Evolutionary conservation across 2,113 vertebrate species (phyloP).

Genomic region (Arizona elegans): DNA sequence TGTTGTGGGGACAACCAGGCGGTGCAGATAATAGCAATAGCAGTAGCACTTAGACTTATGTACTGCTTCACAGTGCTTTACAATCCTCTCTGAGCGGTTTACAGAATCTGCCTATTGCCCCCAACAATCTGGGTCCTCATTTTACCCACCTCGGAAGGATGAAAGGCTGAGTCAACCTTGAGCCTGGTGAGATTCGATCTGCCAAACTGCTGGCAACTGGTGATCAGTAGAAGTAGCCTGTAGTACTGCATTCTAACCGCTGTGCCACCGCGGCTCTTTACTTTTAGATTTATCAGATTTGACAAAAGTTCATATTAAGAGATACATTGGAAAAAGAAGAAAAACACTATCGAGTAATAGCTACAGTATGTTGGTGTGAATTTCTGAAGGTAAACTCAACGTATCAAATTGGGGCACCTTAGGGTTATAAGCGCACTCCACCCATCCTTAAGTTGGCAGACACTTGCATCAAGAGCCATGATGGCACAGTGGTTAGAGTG

Average conservation of each 20-base stretch:
- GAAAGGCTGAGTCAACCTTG: too few species aligned
- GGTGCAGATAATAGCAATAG: neutral
- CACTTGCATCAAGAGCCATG: neutral
- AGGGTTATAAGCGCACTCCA: neutral
- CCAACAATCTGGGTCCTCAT: too few species aligned
- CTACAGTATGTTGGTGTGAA: neutral
- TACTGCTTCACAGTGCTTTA: too few species aligned
- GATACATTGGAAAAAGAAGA: neutral
- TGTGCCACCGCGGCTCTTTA: neutral
- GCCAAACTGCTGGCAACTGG: too few species aligned
- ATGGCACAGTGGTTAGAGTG: too few species aligned
- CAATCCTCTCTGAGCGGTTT: too few species aligned
- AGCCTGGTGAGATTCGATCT: too few species aligned
- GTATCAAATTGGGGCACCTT: neutral
- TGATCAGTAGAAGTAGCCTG: too few species aligned
- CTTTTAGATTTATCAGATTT: neutral
- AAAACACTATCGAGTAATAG: neutral
- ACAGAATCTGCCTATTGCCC: too few species aligned
- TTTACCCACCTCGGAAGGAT: too few species aligned
- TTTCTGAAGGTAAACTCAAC: neutral
- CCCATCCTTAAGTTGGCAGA: neutral
- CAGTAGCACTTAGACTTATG: too few species aligned
- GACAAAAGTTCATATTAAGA: neutral
- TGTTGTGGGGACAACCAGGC: neutral
- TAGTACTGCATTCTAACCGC: too few species aligned